These are phyloP conservation scores for Clinocottus analis DNA, from an alignment of 2,113 vertebrate genomes.

Conservation along the genomic window DNA sequence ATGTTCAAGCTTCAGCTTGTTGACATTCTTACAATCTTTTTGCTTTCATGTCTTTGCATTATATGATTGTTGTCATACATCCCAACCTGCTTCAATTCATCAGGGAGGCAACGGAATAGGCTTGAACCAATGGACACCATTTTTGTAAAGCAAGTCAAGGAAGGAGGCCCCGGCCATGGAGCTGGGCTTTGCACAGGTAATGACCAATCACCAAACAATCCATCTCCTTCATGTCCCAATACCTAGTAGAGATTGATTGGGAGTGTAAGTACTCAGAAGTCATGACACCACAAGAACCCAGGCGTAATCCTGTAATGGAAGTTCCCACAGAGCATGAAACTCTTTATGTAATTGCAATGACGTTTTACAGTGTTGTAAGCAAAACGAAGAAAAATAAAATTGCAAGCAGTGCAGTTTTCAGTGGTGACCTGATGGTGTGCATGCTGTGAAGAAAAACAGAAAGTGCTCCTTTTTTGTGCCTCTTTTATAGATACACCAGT, in stretches of 20 bases:
- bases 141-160: conserved; percentile 98
- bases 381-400: background rate
- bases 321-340: background rate
- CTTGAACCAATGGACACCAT: conserved; percentile 99
- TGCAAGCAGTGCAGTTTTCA: conserved; percentile 21
- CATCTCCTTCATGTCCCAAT: conserved; percentile 2
- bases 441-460: background rate
- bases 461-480: background rate
- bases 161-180: conserved; percentile 92
- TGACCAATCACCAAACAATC: background rate
- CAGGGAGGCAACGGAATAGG: conserved; percentile 91
- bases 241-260: background rate
- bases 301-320: conserved; percentile 6
- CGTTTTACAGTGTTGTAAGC: conserved; percentile 7
- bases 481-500: background rate
- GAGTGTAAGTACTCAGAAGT: background rate
- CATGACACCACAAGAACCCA: background rate
- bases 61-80: background rate
- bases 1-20: too few relatives aligned
- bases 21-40: background rate
- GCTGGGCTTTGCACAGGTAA: conserved; percentile 97
- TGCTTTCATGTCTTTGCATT: background rate
- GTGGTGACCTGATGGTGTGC: background rate
- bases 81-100: conserved; percentile 12
- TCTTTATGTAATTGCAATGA: background rate